phyloP scores from a whole-genome alignment of 2,888 invertebrate genomes.

The Ganaspis brasiliensis region DNA sequence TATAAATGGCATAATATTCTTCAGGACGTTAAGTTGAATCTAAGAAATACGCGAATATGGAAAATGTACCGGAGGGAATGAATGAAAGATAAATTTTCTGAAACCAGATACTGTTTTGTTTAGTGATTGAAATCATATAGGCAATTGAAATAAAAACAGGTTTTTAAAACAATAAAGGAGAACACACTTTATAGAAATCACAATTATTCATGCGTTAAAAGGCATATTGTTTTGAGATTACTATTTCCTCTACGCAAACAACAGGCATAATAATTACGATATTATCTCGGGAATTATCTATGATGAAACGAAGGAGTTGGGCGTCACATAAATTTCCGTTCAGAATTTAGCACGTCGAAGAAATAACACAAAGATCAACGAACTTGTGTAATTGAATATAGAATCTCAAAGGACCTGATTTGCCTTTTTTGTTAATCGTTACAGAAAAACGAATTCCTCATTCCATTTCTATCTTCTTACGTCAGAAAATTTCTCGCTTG shows the following conservation, averaged over 20 bases:
- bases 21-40: too few species aligned
- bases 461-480: constrained; percentile 4
- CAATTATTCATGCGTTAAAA: not conserved
- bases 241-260: constrained; percentile 11
- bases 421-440: constrained; percentile 1
- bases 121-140: not conserved
- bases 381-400: constrained; percentile 1
- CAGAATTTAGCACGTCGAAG: not conserved
- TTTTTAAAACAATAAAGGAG: constrained; percentile 2
- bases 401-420: not conserved
- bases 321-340: not conserved
- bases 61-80: too few species aligned
- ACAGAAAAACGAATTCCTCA: not conserved
- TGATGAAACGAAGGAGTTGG: constrained; percentile 3
- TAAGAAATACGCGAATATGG: too few species aligned
- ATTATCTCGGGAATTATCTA: constrained; percentile 6
- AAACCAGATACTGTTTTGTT: constrained; percentile 3
- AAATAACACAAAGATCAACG: constrained; percentile 14
- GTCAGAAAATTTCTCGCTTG: constrained; percentile 10
- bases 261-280: constrained; percentile 22
- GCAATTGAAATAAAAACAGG: not conserved
- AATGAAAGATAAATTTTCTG: too few species aligned
- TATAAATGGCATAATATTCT: too few species aligned
- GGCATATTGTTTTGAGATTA: not conserved
- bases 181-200: not conserved